Conservation (phyloP, 2,113 vertebrate genomes). For the Sorex araneus region DNA sequence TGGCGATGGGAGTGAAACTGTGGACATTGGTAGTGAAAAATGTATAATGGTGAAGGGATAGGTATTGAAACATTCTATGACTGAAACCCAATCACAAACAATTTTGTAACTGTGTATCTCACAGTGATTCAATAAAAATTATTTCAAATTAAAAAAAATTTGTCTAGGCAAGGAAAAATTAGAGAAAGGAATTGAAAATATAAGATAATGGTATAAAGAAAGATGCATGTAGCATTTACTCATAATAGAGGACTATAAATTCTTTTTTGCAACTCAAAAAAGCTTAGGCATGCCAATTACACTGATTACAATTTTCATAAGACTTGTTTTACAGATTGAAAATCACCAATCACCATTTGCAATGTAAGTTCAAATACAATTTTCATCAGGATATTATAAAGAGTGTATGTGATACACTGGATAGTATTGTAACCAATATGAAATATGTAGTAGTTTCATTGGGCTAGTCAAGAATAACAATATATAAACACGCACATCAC, state of each 20-base stretch:
- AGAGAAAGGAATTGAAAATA: background rate
- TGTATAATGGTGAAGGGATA: too few species aligned
- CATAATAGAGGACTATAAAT: background rate
- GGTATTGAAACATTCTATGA: too few species aligned
- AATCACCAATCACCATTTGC: background rate
- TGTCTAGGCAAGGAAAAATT: background rate
- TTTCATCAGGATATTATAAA: slow-evolving; percentile 46
- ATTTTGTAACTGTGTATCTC: too few species aligned
- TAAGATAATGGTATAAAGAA: background rate
- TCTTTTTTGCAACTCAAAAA: background rate
- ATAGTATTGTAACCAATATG: slow-evolving; percentile 1
- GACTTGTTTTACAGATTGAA: background rate
- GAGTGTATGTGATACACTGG: background rate
- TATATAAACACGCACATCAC: background rate
- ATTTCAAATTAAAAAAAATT: background rate
- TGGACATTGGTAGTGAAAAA: too few species aligned
- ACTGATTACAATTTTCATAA: background rate
- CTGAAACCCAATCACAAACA: too few species aligned
- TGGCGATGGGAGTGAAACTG: too few species aligned
- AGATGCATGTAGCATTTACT: background rate
- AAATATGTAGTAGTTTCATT: background rate
- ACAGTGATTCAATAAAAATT: too few species aligned
- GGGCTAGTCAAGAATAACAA: background rate
- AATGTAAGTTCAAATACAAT: slow-evolving; percentile 21
- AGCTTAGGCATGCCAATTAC: background rate